A percentile compares a stretch with the other conserved stretches of the same genome.
phyloP scores from a whole-genome alignment of 1,140 invertebrate species.

The Drosophila kikkawai region DNA sequence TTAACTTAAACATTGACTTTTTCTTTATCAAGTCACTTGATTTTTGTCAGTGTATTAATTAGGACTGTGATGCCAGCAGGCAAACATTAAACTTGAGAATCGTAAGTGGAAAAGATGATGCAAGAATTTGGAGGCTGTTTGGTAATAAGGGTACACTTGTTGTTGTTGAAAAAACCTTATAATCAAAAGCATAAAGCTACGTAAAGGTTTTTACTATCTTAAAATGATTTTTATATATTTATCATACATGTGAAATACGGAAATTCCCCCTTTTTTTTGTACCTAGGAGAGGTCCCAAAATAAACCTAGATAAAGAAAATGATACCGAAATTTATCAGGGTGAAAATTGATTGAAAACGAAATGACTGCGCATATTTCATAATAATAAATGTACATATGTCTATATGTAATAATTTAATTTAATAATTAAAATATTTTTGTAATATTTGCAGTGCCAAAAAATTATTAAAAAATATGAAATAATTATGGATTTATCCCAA shows the following conservation, averaged over 20 bases:
- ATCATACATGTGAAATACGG: not conserved
- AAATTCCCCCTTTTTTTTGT: not conserved
- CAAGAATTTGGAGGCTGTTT: not conserved
- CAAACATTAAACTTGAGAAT: slow-evolving; percentile 1
- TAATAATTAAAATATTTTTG: not conserved
- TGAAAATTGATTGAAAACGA: slow-evolving; percentile 8
- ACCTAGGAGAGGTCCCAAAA: slow-evolving; percentile 1
- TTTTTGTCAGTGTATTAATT: slow-evolving; percentile 6
- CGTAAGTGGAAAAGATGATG: not conserved
- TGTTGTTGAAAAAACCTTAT: not conserved
- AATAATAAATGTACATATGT: not conserved
- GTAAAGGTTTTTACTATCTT: not conserved
- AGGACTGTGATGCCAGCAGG: not conserved
- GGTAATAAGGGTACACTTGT: no score
- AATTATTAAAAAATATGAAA: no score
- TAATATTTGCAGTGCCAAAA: slow-evolving; percentile 84
- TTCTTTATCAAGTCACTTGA: not conserved
- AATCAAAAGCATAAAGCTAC: not conserved
- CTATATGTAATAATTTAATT: not conserved
- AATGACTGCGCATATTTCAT: not conserved
- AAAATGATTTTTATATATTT: not conserved
- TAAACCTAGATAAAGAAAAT: slow-evolving; percentile 18
- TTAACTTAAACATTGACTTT: not conserved
- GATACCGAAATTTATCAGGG: not conserved
- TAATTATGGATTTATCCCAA: no score